A percentile compares a stretch with the other conserved stretches of the same genome.
Evolutionary conservation across 2,113 vertebrate species (phyloP).

Genomic region (Cathartes aura): DNA sequence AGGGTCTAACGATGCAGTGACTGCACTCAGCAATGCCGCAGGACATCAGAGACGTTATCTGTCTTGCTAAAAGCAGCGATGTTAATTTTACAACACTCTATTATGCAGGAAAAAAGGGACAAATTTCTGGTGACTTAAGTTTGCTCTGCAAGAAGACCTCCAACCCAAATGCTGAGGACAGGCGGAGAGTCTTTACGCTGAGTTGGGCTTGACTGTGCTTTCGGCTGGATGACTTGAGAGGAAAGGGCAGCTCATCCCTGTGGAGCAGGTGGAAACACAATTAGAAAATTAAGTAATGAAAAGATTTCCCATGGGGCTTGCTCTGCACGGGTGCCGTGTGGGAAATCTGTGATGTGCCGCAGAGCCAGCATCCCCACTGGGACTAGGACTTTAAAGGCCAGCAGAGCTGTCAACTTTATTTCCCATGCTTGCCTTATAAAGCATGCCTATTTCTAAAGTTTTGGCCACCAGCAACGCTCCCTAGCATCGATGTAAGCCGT

Average conservation of each 20-base stretch:
- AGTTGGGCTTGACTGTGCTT: rapidly evolving
- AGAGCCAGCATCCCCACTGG: background rate
- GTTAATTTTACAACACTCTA: background rate
- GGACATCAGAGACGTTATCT: background rate
- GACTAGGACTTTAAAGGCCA: background rate
- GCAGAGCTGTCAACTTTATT: background rate
- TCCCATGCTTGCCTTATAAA: background rate
- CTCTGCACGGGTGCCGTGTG: background rate
- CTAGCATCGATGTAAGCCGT: rapidly evolving
- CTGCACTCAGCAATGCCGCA: background rate
- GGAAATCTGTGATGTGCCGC: background rate
- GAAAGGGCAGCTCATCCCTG: background rate
- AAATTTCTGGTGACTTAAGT: background rate
- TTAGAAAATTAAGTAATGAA: background rate
- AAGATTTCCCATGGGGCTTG: background rate
- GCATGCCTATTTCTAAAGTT: background rate
- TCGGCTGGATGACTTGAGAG: background rate
- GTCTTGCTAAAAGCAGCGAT: background rate
- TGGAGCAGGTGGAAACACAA: background rate
- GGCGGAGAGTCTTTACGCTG: rapidly evolving
- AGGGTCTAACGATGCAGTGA: background rate
- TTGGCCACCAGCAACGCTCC: background rate
- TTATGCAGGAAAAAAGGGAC: background rate
- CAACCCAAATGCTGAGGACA: background rate
- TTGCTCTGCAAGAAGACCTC: background rate